Evolutionary conservation across 2,797 vertebrate genomes (phyloP).

Genomic region (Vultur gryphus): DNA sequence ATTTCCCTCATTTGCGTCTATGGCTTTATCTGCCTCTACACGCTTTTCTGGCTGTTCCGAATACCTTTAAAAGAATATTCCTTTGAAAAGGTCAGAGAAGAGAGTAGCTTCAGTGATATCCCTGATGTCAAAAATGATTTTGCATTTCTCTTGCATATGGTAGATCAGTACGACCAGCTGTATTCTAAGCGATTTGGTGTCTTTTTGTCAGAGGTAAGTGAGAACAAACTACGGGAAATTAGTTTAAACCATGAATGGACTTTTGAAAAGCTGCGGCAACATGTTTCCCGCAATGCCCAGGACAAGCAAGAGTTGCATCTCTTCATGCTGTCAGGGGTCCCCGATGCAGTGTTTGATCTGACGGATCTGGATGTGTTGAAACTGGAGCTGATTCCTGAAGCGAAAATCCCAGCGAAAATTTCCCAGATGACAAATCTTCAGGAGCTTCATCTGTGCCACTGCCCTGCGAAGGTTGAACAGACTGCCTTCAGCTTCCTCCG

Average conservation of each 20-base stretch:
- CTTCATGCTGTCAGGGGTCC: conserved; percentile 96
- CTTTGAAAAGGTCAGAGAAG: conserved; percentile 96
- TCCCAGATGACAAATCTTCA: conserved; percentile 97
- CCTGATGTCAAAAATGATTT: conserved; percentile 99
- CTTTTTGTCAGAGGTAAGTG: conserved; percentile 96
- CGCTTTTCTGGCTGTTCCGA: conserved; percentile 95
- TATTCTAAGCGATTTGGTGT: conserved; percentile 98
- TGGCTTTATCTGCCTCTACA: conserved; percentile 94
- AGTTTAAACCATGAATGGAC: conserved; percentile 98
- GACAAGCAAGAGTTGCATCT: conserved; percentile 95
- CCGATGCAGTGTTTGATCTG: conserved; percentile 93
- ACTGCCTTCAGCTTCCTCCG: conserved; percentile 97
- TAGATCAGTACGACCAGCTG: conserved; percentile 96
- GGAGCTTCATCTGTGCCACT: conserved; percentile 96
- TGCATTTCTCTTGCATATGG: conserved; percentile 98
- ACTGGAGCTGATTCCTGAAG: conserved; percentile 95
- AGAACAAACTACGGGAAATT: conserved; percentile 96
- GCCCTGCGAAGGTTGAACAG: conserved; percentile 96
- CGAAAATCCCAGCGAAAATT: conserved; percentile 93
- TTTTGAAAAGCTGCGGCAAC: conserved; percentile 93
- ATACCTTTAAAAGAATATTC: conserved; percentile 97
- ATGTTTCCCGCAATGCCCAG: conserved; percentile 89
- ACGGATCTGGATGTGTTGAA: conserved; percentile 94
- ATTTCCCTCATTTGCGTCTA: conserved; percentile 95
- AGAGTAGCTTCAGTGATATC: conserved; percentile 98